Conservation (phyloP, 1,140 invertebrate species). For the Pseudachorutes palmiensis region DNA sequence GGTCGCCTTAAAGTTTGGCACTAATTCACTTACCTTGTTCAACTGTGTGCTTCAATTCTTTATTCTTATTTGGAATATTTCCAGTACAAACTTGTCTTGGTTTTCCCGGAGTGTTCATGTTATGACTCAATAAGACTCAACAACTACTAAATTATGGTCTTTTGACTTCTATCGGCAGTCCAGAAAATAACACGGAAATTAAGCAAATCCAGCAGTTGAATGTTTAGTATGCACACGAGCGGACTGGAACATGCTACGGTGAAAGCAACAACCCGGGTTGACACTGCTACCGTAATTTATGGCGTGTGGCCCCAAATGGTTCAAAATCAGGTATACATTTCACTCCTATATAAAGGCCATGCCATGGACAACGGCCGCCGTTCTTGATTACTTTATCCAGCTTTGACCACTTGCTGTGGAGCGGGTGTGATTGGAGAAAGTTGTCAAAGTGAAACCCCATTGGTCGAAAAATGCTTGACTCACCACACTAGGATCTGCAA, state of each 20-base stretch:
- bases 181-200: background rate
- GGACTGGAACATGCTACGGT: too few species aligned
- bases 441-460: background rate
- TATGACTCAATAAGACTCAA: background rate
- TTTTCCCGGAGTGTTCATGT: background rate
- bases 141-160: background rate
- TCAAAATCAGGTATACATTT: background rate
- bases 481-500: too few species aligned
- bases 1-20: too few species aligned
- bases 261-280: background rate
- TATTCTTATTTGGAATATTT: background rate
- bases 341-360: background rate
- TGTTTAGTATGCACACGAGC: too few species aligned
- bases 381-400: background rate
- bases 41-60: background rate
- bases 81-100: background rate
- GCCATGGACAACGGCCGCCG: too few species aligned
- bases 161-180: too few species aligned
- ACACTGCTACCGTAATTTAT: background rate
- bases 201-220: too few species aligned
- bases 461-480: too few species aligned
- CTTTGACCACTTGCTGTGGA: background rate
- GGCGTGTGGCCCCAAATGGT: background rate
- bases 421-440: background rate
- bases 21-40: too few species aligned